Percentiles rank a stretch among this genome's conserved stretches.
Evolutionary conservation across 2,113 vertebrate genomes (phyloP).

Genomic region (Oreotragus oreotragus): DNA sequence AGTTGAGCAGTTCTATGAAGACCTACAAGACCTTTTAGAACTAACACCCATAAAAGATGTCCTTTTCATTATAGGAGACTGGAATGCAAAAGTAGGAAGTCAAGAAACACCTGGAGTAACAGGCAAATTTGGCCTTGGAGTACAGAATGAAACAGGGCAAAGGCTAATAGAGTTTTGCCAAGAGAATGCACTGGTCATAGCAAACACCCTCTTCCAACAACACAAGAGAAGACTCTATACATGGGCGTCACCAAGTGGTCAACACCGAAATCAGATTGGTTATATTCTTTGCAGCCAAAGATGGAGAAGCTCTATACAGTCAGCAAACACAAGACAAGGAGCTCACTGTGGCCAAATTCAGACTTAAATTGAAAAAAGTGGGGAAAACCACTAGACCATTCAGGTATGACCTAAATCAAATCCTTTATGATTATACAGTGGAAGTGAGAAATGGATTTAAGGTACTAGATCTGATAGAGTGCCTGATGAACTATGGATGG

Average conservation of each 20-base stretch:
- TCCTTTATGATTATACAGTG: not conserved
- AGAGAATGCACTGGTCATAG: not conserved
- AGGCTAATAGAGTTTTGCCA: not conserved
- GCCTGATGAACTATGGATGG: not conserved
- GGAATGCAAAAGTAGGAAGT: not conserved
- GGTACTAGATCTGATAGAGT: not conserved
- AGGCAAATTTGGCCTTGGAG: not conserved
- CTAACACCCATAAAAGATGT: not conserved
- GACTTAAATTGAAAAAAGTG: not conserved
- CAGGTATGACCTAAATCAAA: not conserved
- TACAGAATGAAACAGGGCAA: not conserved
- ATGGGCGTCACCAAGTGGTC: not conserved
- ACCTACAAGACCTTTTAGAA: not conserved
- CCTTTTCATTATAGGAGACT: not conserved
- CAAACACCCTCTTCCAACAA: not conserved
- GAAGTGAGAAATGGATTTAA: not conserved
- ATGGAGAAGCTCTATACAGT: not conserved
- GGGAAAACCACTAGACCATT: not conserved
- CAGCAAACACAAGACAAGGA: not conserved
- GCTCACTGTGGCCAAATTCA: not conserved
- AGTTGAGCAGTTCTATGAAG: not conserved
- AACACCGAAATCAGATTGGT: not conserved
- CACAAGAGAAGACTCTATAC: not conserved
- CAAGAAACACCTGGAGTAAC: not conserved
- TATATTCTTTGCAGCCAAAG: not conserved